Evolutionary conservation across 2,113 vertebrate species (phyloP).

Genomic region (Ancistrus triradiatus): DNA sequence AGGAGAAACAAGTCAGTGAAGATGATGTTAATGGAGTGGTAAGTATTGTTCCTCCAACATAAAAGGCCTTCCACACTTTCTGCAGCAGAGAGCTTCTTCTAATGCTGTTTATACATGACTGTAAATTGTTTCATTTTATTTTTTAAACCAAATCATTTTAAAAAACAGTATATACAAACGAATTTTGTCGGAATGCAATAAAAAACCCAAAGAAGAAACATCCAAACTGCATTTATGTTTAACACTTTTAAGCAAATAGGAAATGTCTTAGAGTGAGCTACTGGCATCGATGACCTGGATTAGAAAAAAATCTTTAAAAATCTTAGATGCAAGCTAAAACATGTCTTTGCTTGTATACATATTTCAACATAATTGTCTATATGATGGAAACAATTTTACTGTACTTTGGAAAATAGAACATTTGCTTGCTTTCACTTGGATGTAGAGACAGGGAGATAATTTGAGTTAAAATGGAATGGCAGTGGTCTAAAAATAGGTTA

Average conservation of each 20-base stretch:
- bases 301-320: constrained; percentile 6
- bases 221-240: no score
- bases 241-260: no score
- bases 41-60: constrained; percentile 54
- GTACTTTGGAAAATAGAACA: constrained; percentile 9
- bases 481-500: constrained; percentile 8
- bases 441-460: not conserved
- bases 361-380: not conserved
- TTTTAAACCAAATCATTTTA: constrained; percentile 32
- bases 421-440: constrained; percentile 14
- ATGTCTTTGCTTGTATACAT: no score
- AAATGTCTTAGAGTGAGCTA: no score
- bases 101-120: constrained; percentile 20
- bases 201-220: no score
- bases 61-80: constrained; percentile 48
- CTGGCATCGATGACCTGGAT: constrained; percentile 13
- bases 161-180: no score
- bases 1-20: constrained; percentile 56
- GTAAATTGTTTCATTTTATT: constrained; percentile 36
- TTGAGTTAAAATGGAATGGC: constrained; percentile 5
- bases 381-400: constrained; percentile 13
- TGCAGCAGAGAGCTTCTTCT: constrained; percentile 32
- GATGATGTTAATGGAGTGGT: constrained; percentile 50
- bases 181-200: no score
- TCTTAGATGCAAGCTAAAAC: not conserved